A percentile compares a stretch with the other conserved stretches of the same genome.
Evolutionary conservation across 2,888 invertebrate species (phyloP).

Genomic region (Heliconius sara): DNA sequence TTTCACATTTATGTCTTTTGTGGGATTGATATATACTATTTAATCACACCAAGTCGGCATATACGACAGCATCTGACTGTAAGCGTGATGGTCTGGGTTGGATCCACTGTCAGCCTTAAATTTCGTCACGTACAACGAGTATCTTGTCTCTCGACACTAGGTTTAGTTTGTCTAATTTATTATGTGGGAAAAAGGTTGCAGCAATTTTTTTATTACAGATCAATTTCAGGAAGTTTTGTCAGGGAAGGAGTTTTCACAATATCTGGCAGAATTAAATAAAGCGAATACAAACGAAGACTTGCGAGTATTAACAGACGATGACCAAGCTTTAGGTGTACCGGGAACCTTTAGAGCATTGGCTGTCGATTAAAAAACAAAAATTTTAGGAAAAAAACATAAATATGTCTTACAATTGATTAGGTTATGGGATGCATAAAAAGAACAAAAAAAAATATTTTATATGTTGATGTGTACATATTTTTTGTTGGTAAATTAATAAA

Average conservation of each 20-base stretch:
- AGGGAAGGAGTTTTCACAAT: conserved; percentile 50
- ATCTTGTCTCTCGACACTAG: too few relatives aligned
- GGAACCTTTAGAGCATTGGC: conserved; percentile 44
- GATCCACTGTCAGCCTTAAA: too few relatives aligned
- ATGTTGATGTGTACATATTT: neutral
- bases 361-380: conserved; percentile 37
- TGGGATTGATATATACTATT: too few relatives aligned
- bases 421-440: neutral
- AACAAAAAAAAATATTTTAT: neutral
- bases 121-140: too few relatives aligned
- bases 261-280: conserved; percentile 53
- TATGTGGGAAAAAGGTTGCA: too few relatives aligned
- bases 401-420: neutral
- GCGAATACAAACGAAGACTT: conserved; percentile 57
- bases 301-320: conserved; percentile 51
- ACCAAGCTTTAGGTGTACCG: conserved; percentile 56
- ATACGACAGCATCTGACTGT: too few relatives aligned
- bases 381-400: neutral
- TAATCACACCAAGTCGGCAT: too few relatives aligned
- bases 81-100: too few relatives aligned
- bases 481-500: neutral
- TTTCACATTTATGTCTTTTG: too few relatives aligned
- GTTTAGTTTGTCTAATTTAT: too few relatives aligned
- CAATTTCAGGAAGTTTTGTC: conserved; percentile 48
- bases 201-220: neutral